These are phyloP conservation scores for Solenopsis fugax DNA, from an alignment of 1,140 invertebrate genomes.

Conservation along the genomic window DNA sequence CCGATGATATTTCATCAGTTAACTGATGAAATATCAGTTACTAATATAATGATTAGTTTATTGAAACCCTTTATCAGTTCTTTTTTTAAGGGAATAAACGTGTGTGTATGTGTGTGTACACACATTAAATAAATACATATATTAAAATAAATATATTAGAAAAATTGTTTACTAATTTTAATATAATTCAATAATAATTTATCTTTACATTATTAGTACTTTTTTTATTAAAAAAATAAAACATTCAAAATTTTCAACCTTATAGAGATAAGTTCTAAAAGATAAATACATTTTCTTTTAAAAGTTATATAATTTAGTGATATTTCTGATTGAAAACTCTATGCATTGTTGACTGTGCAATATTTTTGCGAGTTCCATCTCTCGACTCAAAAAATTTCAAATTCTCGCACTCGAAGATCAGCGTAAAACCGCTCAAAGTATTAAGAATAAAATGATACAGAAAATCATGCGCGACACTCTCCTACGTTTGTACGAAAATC, in stretches of 20 bases:
- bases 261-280: background rate
- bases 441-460: background rate
- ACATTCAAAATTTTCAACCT: background rate
- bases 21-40: no score
- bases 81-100: no score
- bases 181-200: background rate
- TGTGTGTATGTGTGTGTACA: no score
- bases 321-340: background rate
- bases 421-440: background rate
- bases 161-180: background rate
- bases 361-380: background rate
- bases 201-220: background rate
- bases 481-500: background rate
- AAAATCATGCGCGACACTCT: background rate
- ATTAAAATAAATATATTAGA: background rate
- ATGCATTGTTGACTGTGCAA: background rate
- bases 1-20: no score
- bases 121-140: background rate
- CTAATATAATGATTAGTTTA: no score
- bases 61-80: no score
- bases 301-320: background rate
- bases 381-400: background rate
- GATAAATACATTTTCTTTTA: background rate
- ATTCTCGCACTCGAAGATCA: background rate
- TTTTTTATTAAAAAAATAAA: constrained; percentile 6